Evolutionary conservation across 2,113 vertebrate genomes (phyloP).

Genomic region (Labrus mixtus): DNA sequence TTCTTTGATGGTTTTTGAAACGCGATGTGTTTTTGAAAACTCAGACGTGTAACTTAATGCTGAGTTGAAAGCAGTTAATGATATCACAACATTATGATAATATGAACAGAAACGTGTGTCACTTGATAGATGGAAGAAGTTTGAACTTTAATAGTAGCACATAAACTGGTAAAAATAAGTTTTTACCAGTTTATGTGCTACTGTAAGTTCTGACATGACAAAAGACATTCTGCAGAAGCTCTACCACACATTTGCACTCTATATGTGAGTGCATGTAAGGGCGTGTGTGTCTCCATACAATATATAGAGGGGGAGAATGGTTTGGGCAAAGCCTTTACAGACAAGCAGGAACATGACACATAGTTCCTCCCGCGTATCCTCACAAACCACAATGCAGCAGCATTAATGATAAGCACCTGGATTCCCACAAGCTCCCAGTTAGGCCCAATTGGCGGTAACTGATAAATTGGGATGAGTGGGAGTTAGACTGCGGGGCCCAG

Average conservation of each 20-base stretch:
- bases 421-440: slow-evolving; percentile 80
- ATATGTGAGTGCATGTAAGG: slow-evolving; percentile 56
- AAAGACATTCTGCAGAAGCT: slow-evolving; percentile 35
- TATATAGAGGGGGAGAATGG: slow-evolving; percentile 40
- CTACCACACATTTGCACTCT: slow-evolving; percentile 42
- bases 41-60: slow-evolving; percentile 54
- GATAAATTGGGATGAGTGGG: slow-evolving; percentile 76
- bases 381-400: slow-evolving; percentile 66
- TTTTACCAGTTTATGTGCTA: slow-evolving; percentile 16
- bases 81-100: slow-evolving; percentile 63
- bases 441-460: slow-evolving; percentile 78
- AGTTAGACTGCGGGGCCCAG: slow-evolving; percentile 55
- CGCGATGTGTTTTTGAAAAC: slow-evolving; percentile 19
- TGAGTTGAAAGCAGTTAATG: slow-evolving; percentile 54
- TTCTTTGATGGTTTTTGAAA: slow-evolving; percentile 61
- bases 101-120: slow-evolving; percentile 53
- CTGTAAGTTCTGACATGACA: slow-evolving; percentile 42
- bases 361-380: slow-evolving; percentile 67
- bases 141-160: slow-evolving; percentile 16
- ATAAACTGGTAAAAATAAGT: too few species aligned
- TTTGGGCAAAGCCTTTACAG: slow-evolving; percentile 53
- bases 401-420: slow-evolving; percentile 84
- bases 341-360: slow-evolving; percentile 75
- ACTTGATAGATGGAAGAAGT: slow-evolving; percentile 1
- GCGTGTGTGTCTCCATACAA: slow-evolving; percentile 58